Evolutionary conservation across 2,113 vertebrate genomes (phyloP).

Genomic region (Tachysurus vachellii): DNA sequence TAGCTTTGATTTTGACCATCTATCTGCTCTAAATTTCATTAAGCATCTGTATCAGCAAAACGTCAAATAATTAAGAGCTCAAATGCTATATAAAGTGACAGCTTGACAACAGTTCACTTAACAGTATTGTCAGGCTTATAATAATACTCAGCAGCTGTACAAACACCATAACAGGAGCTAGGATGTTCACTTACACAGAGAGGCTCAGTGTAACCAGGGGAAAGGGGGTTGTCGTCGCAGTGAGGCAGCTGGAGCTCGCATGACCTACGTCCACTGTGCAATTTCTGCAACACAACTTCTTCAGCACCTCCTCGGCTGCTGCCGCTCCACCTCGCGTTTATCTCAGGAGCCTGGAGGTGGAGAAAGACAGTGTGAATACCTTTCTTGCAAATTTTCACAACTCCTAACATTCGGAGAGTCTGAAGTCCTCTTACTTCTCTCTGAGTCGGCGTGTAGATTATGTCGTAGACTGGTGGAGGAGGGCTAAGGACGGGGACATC

Average conservation of each 20-base stretch:
- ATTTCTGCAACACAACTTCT: slow-evolving; percentile 46
- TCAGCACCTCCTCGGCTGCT: slow-evolving; percentile 59
- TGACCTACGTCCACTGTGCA: slow-evolving; percentile 58
- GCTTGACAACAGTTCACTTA: slow-evolving; percentile 25
- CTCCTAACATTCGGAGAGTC: not conserved
- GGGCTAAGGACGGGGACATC: slow-evolving; percentile 73
- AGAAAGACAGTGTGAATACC: slow-evolving; percentile 29
- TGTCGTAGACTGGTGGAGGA: slow-evolving; percentile 74
- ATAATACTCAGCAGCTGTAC: slow-evolving; percentile 34
- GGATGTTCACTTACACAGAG: slow-evolving; percentile 76
- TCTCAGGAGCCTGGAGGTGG: slow-evolving; percentile 62
- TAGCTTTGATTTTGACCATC: not conserved
- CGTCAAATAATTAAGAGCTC: not conserved
- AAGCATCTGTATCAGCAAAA: not conserved
- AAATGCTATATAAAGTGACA: not conserved
- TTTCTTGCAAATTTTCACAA: not conserved
- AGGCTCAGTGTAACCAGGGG: slow-evolving; percentile 76
- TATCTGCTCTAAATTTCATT: not conserved
- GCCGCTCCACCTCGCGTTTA: slow-evolving; percentile 66
- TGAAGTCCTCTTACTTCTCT: slow-evolving; percentile 63
- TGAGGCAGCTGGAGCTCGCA: slow-evolving; percentile 66
- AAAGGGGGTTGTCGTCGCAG: slow-evolving; percentile 64
- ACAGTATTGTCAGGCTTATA: slow-evolving; percentile 8
- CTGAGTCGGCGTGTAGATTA: slow-evolving; percentile 75
- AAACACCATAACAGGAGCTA: slow-evolving; percentile 28